A percentile compares a stretch with the other conserved stretches of the same genome.
Conservation (phyloP, 37 sponge, comb jelly and placozoan species). For the Beroe ovata region DNA sequence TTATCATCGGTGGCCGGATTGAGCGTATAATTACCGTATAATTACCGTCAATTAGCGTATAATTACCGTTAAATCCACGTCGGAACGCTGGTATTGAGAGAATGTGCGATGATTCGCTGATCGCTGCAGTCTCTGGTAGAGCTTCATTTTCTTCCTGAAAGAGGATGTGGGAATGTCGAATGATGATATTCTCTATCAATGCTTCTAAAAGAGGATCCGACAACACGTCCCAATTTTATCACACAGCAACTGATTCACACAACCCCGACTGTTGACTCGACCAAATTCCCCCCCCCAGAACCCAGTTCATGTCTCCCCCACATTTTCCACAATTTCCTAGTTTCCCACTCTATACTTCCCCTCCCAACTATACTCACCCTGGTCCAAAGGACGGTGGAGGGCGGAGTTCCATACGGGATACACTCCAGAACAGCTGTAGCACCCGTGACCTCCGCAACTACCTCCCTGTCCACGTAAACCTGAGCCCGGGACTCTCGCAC, state of each 20-base stretch:
- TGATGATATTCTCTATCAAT: no score
- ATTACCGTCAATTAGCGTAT: no score
- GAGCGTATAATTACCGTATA: no score
- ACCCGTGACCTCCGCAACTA: neutral
- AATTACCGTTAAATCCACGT: no score
- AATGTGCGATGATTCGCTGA: neutral
- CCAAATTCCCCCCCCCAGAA: no score
- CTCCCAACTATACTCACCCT: slow-evolving; percentile 19
- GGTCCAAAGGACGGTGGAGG: neutral
- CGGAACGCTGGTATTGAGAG: slow-evolving; percentile 21
- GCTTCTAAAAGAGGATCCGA: no score
- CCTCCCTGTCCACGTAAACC: neutral
- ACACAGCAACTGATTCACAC: no score
- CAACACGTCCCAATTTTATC: no score
- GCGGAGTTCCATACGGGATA: slow-evolving; percentile 12
- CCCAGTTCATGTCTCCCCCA: no score
- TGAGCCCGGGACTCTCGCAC: neutral
- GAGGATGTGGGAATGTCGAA: no score
- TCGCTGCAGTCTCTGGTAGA: neutral
- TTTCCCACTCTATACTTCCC: neutral
- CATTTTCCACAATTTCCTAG: neutral
- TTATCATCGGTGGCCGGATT: no score
- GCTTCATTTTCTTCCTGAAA: neutral
- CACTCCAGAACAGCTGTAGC: slow-evolving; percentile 18
- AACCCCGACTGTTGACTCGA: no score